Evolutionary conservation across 2,113 vertebrate genomes (phyloP).

Genomic region (Chunga burmeisteri): DNA sequence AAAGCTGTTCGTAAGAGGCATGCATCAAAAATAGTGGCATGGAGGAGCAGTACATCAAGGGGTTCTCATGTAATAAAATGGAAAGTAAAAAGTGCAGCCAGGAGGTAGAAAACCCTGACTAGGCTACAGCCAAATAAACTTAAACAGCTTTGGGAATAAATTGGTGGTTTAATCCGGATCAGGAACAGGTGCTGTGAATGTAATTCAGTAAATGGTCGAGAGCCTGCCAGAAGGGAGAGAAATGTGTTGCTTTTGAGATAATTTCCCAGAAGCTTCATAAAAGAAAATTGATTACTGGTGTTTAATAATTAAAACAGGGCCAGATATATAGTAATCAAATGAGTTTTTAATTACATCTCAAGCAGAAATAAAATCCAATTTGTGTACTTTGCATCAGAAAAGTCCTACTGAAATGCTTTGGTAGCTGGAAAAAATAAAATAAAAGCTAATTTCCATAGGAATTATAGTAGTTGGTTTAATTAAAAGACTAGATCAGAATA

Average conservation of each 20-base stretch:
- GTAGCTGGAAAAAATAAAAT: constrained; percentile 70
- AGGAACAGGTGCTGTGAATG: constrained; percentile 75
- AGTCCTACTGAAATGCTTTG: constrained; percentile 73
- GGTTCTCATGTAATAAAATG: constrained; percentile 34
- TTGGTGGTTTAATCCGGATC: constrained; percentile 74
- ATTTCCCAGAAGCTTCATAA: constrained; percentile 87
- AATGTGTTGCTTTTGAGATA: constrained; percentile 80
- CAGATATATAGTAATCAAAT: constrained; percentile 84
- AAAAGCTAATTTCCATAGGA: constrained; percentile 77
- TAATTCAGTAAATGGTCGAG: constrained; percentile 78
- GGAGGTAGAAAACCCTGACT: constrained; percentile 49
- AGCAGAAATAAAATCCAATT: constrained; percentile 77
- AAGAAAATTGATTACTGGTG: constrained; percentile 82
- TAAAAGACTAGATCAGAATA: constrained; percentile 70
- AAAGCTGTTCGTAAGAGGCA: neutral
- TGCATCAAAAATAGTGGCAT: neutral
- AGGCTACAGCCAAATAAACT: constrained; percentile 70
- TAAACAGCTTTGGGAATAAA: constrained; percentile 72
- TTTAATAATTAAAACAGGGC: constrained; percentile 78
- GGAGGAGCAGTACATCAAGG: neutral
- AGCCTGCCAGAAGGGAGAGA: constrained; percentile 79
- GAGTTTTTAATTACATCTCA: constrained; percentile 83
- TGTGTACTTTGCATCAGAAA: constrained; percentile 70
- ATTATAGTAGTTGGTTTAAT: constrained; percentile 76
- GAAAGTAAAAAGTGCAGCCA: constrained; percentile 33